phyloP scores from a whole-genome alignment of 2,888 invertebrate species.

The Cheilosia urbana region DNA sequence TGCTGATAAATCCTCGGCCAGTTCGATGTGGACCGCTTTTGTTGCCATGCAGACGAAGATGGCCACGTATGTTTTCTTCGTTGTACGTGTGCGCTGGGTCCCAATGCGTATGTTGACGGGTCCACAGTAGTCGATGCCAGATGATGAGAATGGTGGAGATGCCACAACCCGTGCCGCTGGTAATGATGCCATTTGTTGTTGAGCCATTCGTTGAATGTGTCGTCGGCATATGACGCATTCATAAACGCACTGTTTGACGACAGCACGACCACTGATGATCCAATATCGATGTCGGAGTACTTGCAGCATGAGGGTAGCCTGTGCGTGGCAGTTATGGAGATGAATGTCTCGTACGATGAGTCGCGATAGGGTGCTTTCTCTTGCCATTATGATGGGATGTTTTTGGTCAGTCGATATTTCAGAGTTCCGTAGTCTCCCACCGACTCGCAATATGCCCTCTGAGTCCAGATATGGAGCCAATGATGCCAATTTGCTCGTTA shows the following conservation, averaged over 20 bases:
- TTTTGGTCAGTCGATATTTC: too few species aligned
- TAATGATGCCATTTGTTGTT: slow-evolving; percentile 20
- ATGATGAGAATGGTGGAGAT: slow-evolving; percentile 9
- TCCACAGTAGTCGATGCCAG: slow-evolving; percentile 20
- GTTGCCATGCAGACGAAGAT: slow-evolving; percentile 45
- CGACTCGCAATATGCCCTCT: too few species aligned
- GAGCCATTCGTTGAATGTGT: slow-evolving; percentile 16
- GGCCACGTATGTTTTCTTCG: slow-evolving; percentile 26
- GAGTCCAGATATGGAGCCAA: too few species aligned
- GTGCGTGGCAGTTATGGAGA: slow-evolving; percentile 13
- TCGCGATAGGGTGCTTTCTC: slow-evolving; percentile 7
- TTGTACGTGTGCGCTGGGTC: slow-evolving; percentile 7
- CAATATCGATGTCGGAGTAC: slow-evolving; percentile 24
- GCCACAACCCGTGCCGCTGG: slow-evolving; percentile 6
- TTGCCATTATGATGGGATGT: slow-evolving; percentile 25
- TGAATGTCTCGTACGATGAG: slow-evolving; percentile 29
- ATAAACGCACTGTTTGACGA: slow-evolving; percentile 32
- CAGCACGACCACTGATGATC: slow-evolving; percentile 14
- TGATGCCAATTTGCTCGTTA: background rate
- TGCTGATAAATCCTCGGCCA: slow-evolving; percentile 16
- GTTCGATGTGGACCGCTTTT: slow-evolving; percentile 16
- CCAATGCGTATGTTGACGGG: slow-evolving; percentile 17
- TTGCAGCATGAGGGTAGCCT: slow-evolving; percentile 27
- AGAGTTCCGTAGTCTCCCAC: too few species aligned
- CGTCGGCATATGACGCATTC: slow-evolving; percentile 15